Conservation (phyloP, 37 sponge, comb jelly and placozoan genomes). For the Spongilla lacustris region DNA sequence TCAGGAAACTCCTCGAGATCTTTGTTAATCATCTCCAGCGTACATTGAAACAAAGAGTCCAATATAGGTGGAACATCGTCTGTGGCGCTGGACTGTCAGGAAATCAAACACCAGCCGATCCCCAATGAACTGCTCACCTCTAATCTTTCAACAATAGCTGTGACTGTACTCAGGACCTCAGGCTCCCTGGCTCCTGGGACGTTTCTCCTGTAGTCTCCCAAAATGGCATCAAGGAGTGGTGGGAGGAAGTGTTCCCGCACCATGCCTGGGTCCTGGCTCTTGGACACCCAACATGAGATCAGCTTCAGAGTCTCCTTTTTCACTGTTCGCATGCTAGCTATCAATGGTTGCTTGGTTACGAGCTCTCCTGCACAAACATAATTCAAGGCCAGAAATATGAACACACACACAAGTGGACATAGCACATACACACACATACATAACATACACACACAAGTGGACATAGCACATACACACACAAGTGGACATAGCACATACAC, state of each 20-base stretch:
- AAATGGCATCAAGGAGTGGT: constrained; percentile 93
- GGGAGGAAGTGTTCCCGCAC: constrained; percentile 97
- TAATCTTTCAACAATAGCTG: constrained; percentile 88
- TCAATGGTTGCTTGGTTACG: constrained; percentile 90
- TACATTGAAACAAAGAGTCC: constrained; percentile 96
- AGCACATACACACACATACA: too few species aligned
- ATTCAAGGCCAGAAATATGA: not conserved
- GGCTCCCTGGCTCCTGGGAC: constrained; percentile 97
- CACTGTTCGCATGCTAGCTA: constrained; percentile 88
- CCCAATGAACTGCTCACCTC: constrained; percentile 41
- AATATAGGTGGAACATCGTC: constrained; percentile 84
- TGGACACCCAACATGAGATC: constrained; percentile 92
- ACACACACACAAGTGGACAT: not conserved
- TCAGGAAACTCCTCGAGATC: constrained; percentile 94
- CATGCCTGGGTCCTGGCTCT: constrained; percentile 81
- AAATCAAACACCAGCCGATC: not conserved
- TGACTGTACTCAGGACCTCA: constrained; percentile 91
- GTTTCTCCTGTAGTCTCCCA: constrained; percentile 88
- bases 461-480: not conserved
- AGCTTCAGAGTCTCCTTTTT: constrained; percentile 96
- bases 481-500: not conserved
- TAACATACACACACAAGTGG: too few species aligned
- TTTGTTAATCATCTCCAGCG: constrained; percentile 97
- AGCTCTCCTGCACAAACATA: constrained; percentile 68
- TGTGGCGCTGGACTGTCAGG: constrained; percentile 51